These are phyloP conservation scores for Tineola bisselliella DNA, from an alignment of 2,888 invertebrate genomes.

Conservation along the genomic window DNA sequence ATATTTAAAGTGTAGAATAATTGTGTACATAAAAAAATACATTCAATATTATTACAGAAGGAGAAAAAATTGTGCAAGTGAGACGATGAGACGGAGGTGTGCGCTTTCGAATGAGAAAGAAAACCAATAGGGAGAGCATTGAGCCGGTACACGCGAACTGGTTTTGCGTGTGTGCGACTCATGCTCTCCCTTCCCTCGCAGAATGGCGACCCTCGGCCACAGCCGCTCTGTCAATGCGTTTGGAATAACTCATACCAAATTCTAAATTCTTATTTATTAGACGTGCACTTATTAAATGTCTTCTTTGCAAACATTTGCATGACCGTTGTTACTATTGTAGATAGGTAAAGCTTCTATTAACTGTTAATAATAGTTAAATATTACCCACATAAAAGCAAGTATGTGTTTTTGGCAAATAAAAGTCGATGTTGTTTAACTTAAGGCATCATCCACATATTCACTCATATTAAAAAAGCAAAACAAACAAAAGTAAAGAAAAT, in stretches of 20 bases:
- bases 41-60: constrained; percentile 51
- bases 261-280: too few relatives aligned
- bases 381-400: too few relatives aligned
- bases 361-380: too few relatives aligned
- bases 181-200: constrained; percentile 55
- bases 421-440: too few relatives aligned
- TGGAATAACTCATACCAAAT: too few relatives aligned
- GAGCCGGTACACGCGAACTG: constrained; percentile 56
- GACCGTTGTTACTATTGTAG: too few relatives aligned
- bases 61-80: constrained; percentile 58
- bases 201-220: neutral
- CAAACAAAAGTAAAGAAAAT: neutral
- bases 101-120: constrained; percentile 50
- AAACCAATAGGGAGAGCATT: constrained; percentile 40
- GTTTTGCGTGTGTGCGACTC: constrained; percentile 64
- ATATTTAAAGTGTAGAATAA: neutral
- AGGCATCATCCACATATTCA: too few relatives aligned
- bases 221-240: neutral
- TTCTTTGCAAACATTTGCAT: too few relatives aligned
- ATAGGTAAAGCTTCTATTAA: too few relatives aligned
- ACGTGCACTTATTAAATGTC: too few relatives aligned
- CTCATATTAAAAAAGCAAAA: too few relatives aligned
- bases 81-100: constrained; percentile 50
- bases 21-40: neutral
- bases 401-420: too few relatives aligned